Evolutionary conservation across 2,113 vertebrate species (phyloP).

Genomic region (Hylia prasina): DNA sequence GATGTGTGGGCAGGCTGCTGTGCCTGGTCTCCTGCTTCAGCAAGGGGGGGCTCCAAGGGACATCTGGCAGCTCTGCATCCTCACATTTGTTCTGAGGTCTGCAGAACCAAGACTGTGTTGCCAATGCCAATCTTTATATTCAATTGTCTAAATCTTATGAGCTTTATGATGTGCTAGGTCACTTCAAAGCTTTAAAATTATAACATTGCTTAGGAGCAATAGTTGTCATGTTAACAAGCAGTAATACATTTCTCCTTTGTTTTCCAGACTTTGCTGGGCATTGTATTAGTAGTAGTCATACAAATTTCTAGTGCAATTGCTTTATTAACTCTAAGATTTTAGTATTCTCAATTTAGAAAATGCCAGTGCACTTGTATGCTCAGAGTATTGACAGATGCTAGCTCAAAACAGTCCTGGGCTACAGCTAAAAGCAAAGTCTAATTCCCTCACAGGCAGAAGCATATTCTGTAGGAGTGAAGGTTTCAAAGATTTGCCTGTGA

Average conservation of each 20-base stretch:
- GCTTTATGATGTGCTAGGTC: background rate
- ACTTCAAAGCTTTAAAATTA: background rate
- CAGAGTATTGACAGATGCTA: background rate
- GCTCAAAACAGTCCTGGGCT: background rate
- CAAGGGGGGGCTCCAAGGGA: background rate
- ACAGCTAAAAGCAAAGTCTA: background rate
- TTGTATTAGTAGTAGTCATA: background rate
- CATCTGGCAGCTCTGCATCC: background rate
- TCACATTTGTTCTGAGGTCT: background rate
- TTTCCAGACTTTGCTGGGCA: background rate
- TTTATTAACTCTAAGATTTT: background rate
- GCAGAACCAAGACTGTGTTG: background rate
- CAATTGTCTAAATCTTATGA: background rate
- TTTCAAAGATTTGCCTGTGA: background rate
- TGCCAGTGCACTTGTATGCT: background rate
- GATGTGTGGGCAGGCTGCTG: background rate
- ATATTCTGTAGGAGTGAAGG: background rate
- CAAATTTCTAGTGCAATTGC: background rate
- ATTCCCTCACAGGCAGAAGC: background rate
- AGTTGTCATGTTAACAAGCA: background rate
- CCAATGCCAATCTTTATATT: background rate
- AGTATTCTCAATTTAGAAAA: background rate
- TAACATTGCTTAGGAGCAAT: background rate
- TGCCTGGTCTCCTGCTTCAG: background rate
- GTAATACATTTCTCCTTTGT: background rate